These are phyloP conservation scores for Stegodyphus dumicola DNA, from an alignment of 1,140 invertebrate genomes.

Conservation along the genomic window DNA sequence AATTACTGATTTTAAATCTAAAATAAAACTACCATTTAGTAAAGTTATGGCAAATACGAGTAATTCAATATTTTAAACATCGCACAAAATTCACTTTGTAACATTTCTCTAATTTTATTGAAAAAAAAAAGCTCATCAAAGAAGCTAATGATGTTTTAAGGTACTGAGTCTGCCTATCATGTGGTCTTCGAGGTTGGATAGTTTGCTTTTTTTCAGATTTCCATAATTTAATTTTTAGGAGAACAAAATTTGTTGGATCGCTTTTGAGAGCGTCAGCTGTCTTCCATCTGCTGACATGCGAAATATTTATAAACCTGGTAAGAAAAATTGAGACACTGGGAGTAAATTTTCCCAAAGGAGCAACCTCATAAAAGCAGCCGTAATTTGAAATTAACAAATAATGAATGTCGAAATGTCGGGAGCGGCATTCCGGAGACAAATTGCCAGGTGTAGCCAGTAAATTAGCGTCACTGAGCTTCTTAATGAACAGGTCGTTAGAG, in stretches of 20 bases:
- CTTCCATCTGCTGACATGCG: not conserved
- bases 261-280: not conserved
- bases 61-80: too few relatives aligned
- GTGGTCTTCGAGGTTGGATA: not conserved
- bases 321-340: not conserved
- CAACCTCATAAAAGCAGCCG: not conserved
- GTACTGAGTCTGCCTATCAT: not conserved
- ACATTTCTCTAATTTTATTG: too few relatives aligned
- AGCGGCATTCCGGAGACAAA: slow-evolving; percentile 41
- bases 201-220: not conserved
- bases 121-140: too few relatives aligned
- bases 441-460: slow-evolving; percentile 46
- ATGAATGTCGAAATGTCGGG: slow-evolving; percentile 42
- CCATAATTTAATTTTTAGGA: not conserved
- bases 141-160: too few relatives aligned
- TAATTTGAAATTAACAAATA: slow-evolving; percentile 55
- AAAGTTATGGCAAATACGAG: too few relatives aligned
- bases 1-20: too few relatives aligned
- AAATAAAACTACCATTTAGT: too few relatives aligned
- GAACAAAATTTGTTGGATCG: not conserved
- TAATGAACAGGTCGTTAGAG: slow-evolving; percentile 58
- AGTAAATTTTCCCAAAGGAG: not conserved
- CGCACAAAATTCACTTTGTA: too few relatives aligned
- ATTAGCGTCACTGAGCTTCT: slow-evolving; percentile 54
- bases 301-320: not conserved